Conservation (phyloP, 2,797 vertebrate genomes). For the Tangara arthus region DNA sequence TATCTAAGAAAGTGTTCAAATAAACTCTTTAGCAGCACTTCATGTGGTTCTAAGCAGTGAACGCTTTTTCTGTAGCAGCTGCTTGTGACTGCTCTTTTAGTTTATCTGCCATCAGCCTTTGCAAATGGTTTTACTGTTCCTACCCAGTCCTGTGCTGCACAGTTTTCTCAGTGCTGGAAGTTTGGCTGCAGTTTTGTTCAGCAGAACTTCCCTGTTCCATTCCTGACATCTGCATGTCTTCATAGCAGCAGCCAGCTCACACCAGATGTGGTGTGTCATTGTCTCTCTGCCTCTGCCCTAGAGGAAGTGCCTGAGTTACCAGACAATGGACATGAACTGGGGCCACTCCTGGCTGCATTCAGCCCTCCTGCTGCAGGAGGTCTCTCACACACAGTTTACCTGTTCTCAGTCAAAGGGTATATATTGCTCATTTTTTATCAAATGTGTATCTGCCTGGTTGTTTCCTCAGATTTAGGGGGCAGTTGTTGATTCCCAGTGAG, state of each 20-base stretch:
- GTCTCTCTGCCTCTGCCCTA: background rate
- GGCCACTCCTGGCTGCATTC: background rate
- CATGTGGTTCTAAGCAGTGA: background rate
- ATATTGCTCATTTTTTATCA: background rate
- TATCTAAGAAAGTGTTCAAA: background rate
- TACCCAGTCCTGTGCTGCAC: background rate
- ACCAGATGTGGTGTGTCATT: background rate
- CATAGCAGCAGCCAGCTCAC: background rate
- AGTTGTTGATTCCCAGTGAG: background rate
- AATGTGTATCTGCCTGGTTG: background rate
- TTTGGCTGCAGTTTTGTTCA: background rate
- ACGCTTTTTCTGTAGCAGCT: background rate
- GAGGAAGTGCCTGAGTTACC: background rate
- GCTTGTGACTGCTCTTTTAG: background rate
- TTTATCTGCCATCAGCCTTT: background rate
- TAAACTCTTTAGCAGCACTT: background rate
- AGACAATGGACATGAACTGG: background rate
- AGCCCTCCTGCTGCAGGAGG: background rate
- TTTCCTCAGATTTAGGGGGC: background rate
- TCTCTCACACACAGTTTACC: background rate
- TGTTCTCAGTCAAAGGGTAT: background rate
- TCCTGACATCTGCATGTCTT: background rate
- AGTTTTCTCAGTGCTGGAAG: background rate
- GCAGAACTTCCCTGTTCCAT: background rate
- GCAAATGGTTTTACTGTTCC: background rate